Conservation (phyloP, 2,113 vertebrate species). For the Notothenia rossii region DNA sequence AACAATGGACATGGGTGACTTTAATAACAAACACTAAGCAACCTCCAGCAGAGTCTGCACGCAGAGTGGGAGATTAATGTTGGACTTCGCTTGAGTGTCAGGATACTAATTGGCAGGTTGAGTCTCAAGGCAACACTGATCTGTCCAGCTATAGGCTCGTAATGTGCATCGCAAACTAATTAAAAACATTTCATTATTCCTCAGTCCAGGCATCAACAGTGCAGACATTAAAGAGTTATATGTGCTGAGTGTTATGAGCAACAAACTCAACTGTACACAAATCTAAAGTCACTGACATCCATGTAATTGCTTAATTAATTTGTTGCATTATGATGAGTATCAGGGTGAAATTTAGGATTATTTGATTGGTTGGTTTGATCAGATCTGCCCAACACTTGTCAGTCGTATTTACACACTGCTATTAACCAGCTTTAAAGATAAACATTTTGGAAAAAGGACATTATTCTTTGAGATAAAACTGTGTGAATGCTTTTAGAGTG, state of each 20-base stretch:
- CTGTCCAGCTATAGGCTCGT: constrained; percentile 19
- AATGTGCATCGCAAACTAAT: constrained; percentile 51
- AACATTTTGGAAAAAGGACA: neutral
- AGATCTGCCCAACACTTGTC: neutral
- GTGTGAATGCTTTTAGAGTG: neutral
- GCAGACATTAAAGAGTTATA: constrained; percentile 27
- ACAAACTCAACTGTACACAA: neutral
- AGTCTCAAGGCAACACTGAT: constrained; percentile 43
- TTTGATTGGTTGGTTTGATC: neutral
- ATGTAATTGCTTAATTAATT: neutral
- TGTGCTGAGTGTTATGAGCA: neutral
- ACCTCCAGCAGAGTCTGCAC: constrained; percentile 20
- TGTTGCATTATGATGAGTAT: neutral
- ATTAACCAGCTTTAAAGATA: neutral
- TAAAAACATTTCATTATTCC: constrained; percentile 53
- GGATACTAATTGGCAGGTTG: constrained; percentile 43
- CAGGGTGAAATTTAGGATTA: too few relatives aligned
- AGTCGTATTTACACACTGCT: neutral
- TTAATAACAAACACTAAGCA: constrained; percentile 26
- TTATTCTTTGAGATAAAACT: neutral
- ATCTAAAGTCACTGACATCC: neutral
- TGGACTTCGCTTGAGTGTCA: constrained; percentile 17
- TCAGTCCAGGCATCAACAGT: constrained; percentile 32
- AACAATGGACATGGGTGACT: constrained; percentile 28
- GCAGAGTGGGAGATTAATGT: constrained; percentile 39